A percentile compares a stretch with the other conserved stretches of the same genome.
These are phyloP conservation scores for Drosophila borborema DNA, from an alignment of 2,888 invertebrate genomes.

Conservation along the genomic window DNA sequence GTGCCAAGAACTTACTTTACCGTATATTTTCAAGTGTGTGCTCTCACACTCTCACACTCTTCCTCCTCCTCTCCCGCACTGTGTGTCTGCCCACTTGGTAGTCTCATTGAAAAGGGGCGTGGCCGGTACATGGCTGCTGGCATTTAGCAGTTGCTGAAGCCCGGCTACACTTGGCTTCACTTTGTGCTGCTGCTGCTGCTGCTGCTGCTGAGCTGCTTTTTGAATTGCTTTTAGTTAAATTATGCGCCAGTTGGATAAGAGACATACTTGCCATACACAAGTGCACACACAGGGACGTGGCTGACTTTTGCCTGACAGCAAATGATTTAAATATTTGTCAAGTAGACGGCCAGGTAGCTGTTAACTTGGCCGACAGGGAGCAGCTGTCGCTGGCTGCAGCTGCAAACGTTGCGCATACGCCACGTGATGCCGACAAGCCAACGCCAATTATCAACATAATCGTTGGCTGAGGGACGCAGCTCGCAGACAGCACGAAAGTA, in stretches of 20 bases:
- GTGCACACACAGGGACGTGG: slow-evolving; percentile 2
- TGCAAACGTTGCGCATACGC: slow-evolving; percentile 49
- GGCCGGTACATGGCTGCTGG: slow-evolving; percentile 48
- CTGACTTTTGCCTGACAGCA: slow-evolving; percentile 40
- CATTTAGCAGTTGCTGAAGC: slow-evolving; percentile 52
- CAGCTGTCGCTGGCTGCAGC: slow-evolving; percentile 7
- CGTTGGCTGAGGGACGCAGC: slow-evolving; percentile 34
- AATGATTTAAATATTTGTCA: slow-evolving; percentile 72
- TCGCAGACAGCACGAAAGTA: slow-evolving; percentile 29
- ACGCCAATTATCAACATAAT: slow-evolving; percentile 53
- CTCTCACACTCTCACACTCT: not conserved
- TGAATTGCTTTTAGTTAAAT: slow-evolving; percentile 69
- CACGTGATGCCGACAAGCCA: slow-evolving; percentile 27
- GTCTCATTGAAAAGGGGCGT: slow-evolving; percentile 21
- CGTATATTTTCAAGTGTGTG: slow-evolving; percentile 24
- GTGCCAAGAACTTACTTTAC: slow-evolving; percentile 32
- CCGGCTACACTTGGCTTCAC: slow-evolving; percentile 57
- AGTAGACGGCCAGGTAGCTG: slow-evolving; percentile 33
- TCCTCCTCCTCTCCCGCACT: not conserved
- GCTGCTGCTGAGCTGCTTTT: slow-evolving; percentile 41
- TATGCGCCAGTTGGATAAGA: slow-evolving; percentile 50
- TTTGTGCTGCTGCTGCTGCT: slow-evolving; percentile 37
- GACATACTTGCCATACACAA: slow-evolving; percentile 19
- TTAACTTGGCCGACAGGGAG: slow-evolving; percentile 10
- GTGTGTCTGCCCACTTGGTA: slow-evolving; percentile 20